Conservation (phyloP, 2,888 invertebrate genomes). For the Caenorhabditis afra region DNA sequence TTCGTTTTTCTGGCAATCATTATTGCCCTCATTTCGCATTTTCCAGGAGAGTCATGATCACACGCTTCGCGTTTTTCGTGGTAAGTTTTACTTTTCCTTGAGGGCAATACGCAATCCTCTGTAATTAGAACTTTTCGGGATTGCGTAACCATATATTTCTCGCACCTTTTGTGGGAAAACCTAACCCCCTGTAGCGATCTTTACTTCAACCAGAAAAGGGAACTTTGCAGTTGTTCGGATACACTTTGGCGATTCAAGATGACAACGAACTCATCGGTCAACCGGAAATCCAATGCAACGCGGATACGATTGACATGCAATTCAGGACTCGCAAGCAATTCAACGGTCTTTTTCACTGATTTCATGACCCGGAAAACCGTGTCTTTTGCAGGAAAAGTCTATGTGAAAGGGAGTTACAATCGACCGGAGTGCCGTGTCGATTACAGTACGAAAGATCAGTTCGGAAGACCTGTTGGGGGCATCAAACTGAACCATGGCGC, state of each 20-base stretch:
- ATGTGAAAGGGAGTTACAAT: constrained; percentile 80
- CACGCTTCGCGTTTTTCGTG: no score
- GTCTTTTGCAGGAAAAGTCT: constrained; percentile 77
- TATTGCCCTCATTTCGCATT: no score
- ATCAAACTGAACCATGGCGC: constrained; percentile 79
- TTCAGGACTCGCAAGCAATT: constrained; percentile 77
- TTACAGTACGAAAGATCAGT: constrained; percentile 63
- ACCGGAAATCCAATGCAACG: constrained; percentile 78
- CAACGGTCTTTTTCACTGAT: constrained; percentile 59
- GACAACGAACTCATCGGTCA: constrained; percentile 73
- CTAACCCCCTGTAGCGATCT: neutral
- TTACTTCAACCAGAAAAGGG: neutral
- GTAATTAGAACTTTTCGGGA: constrained; percentile 12
- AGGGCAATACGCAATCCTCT: neutral
- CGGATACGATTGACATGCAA: constrained; percentile 79
- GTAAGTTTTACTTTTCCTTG: constrained; percentile 14
- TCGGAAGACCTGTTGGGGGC: constrained; percentile 75
- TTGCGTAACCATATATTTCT: constrained; percentile 25
- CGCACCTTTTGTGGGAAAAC: neutral
- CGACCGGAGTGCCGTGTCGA: constrained; percentile 77
- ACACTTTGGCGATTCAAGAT: constrained; percentile 52
- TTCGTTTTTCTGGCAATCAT: neutral
- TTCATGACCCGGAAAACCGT: neutral
- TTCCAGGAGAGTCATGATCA: no score
- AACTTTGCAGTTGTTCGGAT: constrained; percentile 39